Conservation (phyloP, 2,888 invertebrate species). For the Agrilus biguttatus region DNA sequence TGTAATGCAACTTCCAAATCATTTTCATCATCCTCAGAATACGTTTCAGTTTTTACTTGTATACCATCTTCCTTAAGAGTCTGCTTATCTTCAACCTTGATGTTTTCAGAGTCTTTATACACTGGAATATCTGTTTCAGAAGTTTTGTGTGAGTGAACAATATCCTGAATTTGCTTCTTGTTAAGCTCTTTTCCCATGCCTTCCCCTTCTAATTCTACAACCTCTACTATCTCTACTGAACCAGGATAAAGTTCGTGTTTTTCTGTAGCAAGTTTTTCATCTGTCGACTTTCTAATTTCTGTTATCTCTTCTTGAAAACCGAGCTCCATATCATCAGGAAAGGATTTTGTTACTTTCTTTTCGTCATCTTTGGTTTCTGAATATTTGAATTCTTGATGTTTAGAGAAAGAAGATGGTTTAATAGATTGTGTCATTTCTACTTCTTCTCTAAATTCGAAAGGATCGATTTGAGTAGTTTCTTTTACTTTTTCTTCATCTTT, state of each 20-base stretch:
- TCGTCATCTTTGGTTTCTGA: constrained; percentile 9
- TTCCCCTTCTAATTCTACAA: constrained; percentile 29
- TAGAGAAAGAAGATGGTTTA: constrained; percentile 8
- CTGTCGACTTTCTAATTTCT: constrained; percentile 4
- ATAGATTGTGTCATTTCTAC: constrained; percentile 21
- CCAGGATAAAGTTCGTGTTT: constrained; percentile 13
- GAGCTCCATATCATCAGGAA: not conserved
- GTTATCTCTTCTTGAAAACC: constrained; percentile 3
- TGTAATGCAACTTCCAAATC: too few species aligned
- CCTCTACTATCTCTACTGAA: constrained; percentile 30
- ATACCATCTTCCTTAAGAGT: too few species aligned
- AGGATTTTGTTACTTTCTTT: constrained; percentile 4
- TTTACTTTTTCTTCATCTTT: constrained; percentile 12
- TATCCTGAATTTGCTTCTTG: constrained; percentile 25
- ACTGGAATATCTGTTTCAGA: constrained; percentile 2
- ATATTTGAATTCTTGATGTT: constrained; percentile 10
- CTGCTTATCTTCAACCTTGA: constrained; percentile 4
- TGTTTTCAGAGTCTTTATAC: constrained; percentile 2
- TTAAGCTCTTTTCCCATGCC: constrained; percentile 25
- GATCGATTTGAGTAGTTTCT: constrained; percentile 19
- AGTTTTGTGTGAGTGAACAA: constrained; percentile 18
- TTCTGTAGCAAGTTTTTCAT: constrained; percentile 6
- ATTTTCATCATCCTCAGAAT: constrained; percentile 24
- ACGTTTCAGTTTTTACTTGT: constrained; percentile 22
- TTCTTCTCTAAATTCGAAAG: constrained; percentile 31